These are phyloP conservation scores for Schlechtendalia chinensis DNA, from an alignment of 1,140 invertebrate genomes.

Conservation along the genomic window DNA sequence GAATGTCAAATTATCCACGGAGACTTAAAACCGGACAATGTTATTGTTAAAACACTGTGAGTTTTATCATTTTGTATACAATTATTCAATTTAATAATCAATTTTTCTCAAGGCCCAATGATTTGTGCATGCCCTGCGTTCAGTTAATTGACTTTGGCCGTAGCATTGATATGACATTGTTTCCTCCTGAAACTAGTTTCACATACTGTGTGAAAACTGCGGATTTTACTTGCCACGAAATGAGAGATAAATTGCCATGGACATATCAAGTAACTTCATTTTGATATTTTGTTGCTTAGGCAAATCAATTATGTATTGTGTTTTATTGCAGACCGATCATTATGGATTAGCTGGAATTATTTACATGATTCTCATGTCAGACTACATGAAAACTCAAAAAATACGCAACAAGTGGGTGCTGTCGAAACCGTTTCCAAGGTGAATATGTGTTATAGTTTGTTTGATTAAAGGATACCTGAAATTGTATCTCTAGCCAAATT, in stretches of 20 bases:
- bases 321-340: slow-evolving; percentile 68
- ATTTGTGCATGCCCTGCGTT: slow-evolving; percentile 61
- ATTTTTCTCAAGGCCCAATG: slow-evolving; percentile 23
- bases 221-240: slow-evolving; percentile 81
- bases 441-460: slow-evolving; percentile 50
- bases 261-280: slow-evolving; percentile 70
- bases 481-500: too few species aligned
- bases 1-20: slow-evolving; percentile 90
- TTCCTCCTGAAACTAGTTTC: slow-evolving; percentile 77
- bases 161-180: slow-evolving; percentile 84
- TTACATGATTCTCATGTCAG: slow-evolving; percentile 80
- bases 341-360: slow-evolving; percentile 83
- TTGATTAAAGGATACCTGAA: too few species aligned
- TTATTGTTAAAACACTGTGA: slow-evolving; percentile 77
- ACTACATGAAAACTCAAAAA: slow-evolving; percentile 80
- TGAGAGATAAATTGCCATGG: slow-evolving; percentile 83
- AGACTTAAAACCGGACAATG: slow-evolving; percentile 97
- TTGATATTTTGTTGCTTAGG: too few species aligned
- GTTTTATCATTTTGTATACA: slow-evolving; percentile 54
- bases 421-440: slow-evolving; percentile 67
- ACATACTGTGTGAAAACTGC: slow-evolving; percentile 70
- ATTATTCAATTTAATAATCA: background rate
- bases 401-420: slow-evolving; percentile 67
- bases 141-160: slow-evolving; percentile 85
- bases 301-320: background rate